Evolutionary conservation across 2,888 invertebrate genomes (phyloP), one percentile per base, ranked within the genome.

Genomic region (Pollenia angustigena): DNA sequence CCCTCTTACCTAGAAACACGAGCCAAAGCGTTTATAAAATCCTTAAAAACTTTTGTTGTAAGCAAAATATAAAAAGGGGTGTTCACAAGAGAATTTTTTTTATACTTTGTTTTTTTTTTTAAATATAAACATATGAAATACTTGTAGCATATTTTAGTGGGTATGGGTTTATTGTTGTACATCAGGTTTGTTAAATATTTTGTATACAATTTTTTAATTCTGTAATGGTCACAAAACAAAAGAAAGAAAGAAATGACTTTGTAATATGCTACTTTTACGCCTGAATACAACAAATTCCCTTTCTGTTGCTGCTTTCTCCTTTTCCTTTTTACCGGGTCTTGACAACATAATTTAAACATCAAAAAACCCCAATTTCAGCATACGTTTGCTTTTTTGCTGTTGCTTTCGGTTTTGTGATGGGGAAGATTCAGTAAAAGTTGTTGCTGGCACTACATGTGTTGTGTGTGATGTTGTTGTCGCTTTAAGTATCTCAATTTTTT

Each of bases 261-360:
- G 46, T 72, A 85, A 85, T 85, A 60, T 81, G 58, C 78, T 75
- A 79, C 82, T 82, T 82, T 80, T 52, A 75, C 44, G 85, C 82
- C 69, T 86, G 74, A 66, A 23, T 85, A 74, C 68, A 50, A 40
- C 32, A 52, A 50, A 54, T 32, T 68, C n/a, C 54, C 23, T 68
- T 75, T 56, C n/a, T 54, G 14, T n/a, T 32, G 32, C 6, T 32
- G 32, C 40, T 60, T 18, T 54, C 9, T 16, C 42, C 16, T 8
- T 54, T 54, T 80, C 56, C 7, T 32, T 44, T 44, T 66, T 6
- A 12, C n/a, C 2, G 88, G 85, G 87, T 54, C 85, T 89, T 90
- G 90, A 90, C 89, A 89, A 88, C 89, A 89, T 90, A 89, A 90
- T 90, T 90, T 90, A 90, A 90, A 89, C 89, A 89, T 89, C 89